Percentiles rank a stretch among this genome's conserved stretches.
Evolutionary conservation across 2,888 invertebrate genomes (phyloP).

Genomic region (Rhingia rostrata): DNA sequence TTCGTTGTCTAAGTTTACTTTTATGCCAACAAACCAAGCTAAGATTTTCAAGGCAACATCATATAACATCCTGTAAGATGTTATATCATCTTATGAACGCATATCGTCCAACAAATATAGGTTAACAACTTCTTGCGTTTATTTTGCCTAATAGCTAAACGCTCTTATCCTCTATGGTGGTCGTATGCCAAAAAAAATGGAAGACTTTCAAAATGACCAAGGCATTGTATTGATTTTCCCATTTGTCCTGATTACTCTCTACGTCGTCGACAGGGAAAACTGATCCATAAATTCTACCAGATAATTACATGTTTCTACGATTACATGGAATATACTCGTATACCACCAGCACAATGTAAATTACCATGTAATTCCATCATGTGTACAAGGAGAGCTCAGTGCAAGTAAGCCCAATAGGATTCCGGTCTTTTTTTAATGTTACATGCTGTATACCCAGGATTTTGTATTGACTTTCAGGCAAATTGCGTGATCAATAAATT

Average conservation of each 20-base stretch:
- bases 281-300: slow-evolving; percentile 48
- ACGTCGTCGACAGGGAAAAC: slow-evolving; percentile 23
- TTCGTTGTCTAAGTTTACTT: no score
- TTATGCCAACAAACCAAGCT: no score
- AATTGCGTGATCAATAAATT: slow-evolving; percentile 64
- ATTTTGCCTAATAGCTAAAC: no score
- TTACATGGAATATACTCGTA: background rate
- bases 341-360: background rate
- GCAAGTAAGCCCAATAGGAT: slow-evolving; percentile 35
- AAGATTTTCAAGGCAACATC: no score
- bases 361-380: slow-evolving; percentile 18
- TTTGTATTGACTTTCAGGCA: slow-evolving; percentile 17
- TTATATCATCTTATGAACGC: no score
- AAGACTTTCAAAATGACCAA: slow-evolving; percentile 34
- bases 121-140: no score
- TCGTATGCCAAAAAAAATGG: slow-evolving; percentile 12
- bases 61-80: no score
- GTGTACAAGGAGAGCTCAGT: background rate
- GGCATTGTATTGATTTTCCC: slow-evolving; percentile 47
- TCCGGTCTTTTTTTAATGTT: slow-evolving; percentile 9
- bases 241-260: slow-evolving; percentile 43
- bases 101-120: no score
- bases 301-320: background rate
- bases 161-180: no score
- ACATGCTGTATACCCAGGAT: background rate